A percentile compares a stretch with the other conserved stretches of the same genome.
Conservation (phyloP, 30 jellyfish, hydroid and myxozoan species). For the Aurelia aurita complex sp. Pacific region DNA sequence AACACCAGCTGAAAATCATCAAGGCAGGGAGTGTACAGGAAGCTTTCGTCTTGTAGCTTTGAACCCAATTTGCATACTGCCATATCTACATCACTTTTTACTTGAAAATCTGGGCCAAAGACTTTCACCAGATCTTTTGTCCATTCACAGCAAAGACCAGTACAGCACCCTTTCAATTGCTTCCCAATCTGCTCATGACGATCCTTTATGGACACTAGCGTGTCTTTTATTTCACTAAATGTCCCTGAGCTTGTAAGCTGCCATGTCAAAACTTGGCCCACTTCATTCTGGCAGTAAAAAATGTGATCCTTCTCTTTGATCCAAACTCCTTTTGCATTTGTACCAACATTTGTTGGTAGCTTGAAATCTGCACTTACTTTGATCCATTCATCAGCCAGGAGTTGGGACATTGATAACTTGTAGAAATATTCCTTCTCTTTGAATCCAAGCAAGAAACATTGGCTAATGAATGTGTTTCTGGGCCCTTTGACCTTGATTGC, state of each 20-base stretch:
- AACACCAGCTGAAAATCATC: conserved; percentile 81
- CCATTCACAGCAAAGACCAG: conserved; percentile 92
- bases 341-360: conserved; percentile 90
- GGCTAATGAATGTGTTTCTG: conserved; percentile 89
- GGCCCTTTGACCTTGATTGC: conserved; percentile 83
- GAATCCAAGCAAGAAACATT: conserved; percentile 86
- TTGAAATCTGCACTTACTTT: conserved; percentile 65
- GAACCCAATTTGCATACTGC: conserved; percentile 49
- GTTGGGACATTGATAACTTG: conserved; percentile 90
- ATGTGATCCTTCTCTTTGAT: conserved; percentile 69
- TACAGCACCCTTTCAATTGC: conserved; percentile 85
- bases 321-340: conserved; percentile 93
- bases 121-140: conserved; percentile 53
- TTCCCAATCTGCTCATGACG: conserved; percentile 81
- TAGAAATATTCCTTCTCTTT: conserved; percentile 89
- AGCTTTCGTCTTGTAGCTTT: conserved; percentile 75
- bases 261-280: conserved; percentile 93
- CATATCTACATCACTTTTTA: conserved; percentile 69
- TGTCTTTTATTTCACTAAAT: conserved; percentile 70
- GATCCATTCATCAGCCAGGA: conserved; percentile 87
- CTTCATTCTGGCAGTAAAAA: conserved; percentile 82
- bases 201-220: conserved; percentile 68
- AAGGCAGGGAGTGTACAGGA: conserved; percentile 64
- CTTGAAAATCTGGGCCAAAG: conserved; percentile 86
- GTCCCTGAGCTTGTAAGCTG: conserved; percentile 67